phyloP scores from a whole-genome alignment of 2,888 invertebrate genomes.

The Acrobasis repandana region DNA sequence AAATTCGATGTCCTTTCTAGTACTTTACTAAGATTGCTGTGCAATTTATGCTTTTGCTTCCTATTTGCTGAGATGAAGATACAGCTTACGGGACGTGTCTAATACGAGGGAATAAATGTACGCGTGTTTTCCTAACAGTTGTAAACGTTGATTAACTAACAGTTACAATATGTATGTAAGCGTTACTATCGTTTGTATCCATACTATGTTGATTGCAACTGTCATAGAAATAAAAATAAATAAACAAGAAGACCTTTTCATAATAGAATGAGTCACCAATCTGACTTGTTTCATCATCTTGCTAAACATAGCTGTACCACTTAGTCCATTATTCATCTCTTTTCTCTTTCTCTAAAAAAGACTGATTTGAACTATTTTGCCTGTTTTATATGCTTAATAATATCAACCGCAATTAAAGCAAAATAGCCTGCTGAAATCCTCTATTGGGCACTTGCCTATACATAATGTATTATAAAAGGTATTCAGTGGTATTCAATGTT shows the following conservation, averaged over 20 bases:
- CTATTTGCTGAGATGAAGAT: conserved; percentile 1
- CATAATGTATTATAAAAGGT: too few species aligned
- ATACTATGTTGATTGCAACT: neutral
- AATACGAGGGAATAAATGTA: neutral
- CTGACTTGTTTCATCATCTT: too few species aligned
- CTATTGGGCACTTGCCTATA: too few species aligned
- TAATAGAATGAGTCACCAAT: too few species aligned
- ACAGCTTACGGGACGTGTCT: neutral
- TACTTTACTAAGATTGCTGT: conserved; percentile 36
- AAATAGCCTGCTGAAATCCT: too few species aligned
- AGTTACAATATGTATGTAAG: neutral
- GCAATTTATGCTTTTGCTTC: conserved; percentile 23
- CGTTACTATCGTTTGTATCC: neutral
- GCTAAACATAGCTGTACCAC: too few species aligned
- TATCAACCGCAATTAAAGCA: too few species aligned
- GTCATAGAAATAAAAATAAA: neutral
- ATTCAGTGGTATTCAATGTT: neutral
- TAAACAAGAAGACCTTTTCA: too few species aligned
- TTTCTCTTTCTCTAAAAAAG: too few species aligned
- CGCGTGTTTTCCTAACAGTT: neutral
- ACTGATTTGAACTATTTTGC: too few species aligned
- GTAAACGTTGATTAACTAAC: neutral
- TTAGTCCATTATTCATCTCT: too few species aligned
- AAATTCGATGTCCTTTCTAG: conserved; percentile 38
- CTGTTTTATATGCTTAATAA: too few species aligned